These are phyloP conservation scores for Mythimna pallens DNA, from an alignment of 2,888 invertebrate species.

Conservation along the genomic window DNA sequence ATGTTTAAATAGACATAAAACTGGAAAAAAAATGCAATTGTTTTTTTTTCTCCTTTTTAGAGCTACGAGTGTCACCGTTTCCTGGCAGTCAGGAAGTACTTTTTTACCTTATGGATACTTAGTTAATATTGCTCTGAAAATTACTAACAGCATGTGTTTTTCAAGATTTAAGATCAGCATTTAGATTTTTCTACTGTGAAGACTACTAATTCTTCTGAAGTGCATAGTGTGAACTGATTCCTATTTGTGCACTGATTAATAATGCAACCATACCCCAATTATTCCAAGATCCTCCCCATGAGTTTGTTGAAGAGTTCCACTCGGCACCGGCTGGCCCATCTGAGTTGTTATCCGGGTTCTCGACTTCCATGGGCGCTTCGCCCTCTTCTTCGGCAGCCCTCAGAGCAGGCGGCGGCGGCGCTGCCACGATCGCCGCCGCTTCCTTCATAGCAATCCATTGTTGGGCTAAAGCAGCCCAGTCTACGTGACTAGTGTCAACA, in stretches of 20 bases:
- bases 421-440: conserved; percentile 91
- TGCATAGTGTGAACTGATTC: neutral
- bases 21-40: neutral
- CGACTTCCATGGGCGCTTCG: conserved; percentile 97
- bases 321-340: conserved; percentile 81
- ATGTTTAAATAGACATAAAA: neutral
- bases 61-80: neutral
- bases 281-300: conserved; percentile 85
- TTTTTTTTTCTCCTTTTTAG: conserved; percentile 1
- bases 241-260: neutral
- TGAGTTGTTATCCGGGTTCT: conserved; percentile 91
- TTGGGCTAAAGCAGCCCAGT: conserved; percentile 99
- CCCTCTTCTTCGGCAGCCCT: conserved; percentile 92
- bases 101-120: neutral
- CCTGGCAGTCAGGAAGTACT: neutral
- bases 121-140: neutral
- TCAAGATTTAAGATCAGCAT: too few relatives aligned
- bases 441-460: conserved; percentile 99
- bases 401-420: conserved; percentile 91
- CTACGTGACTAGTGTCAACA: conserved; percentile 96
- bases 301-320: conserved; percentile 82
- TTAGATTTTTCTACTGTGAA: too few relatives aligned
- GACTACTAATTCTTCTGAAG: too few relatives aligned
- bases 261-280: conserved; percentile 83
- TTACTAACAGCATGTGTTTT: neutral